A percentile compares a stretch with the other conserved stretches of the same genome.
Evolutionary conservation across 2,113 vertebrate species (phyloP).

Genomic region (Triplophysa tibetana): DNA sequence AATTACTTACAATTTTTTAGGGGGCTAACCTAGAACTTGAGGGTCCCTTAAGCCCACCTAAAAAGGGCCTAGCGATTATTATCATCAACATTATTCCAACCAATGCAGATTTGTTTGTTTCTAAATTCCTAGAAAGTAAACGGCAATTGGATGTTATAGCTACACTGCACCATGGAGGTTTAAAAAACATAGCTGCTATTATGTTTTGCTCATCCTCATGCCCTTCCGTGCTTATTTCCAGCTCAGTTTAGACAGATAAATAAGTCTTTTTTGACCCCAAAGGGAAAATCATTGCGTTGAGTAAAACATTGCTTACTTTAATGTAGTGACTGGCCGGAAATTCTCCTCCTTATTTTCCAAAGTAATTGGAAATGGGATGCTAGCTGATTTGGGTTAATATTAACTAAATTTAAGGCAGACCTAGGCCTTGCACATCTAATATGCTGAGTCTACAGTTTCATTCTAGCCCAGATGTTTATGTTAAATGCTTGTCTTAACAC

Average conservation of each 20-base stretch:
- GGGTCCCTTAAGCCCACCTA: too few relatives aligned
- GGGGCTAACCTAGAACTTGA: too few relatives aligned
- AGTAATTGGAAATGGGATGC: constrained; percentile 32
- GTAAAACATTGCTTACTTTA: constrained; percentile 16
- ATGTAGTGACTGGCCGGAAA: background rate
- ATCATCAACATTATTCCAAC: too few relatives aligned
- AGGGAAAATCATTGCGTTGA: background rate
- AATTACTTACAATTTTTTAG: too few relatives aligned
- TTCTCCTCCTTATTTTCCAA: constrained; percentile 7
- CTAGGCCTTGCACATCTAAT: background rate
- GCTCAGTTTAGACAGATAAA: constrained; percentile 2
- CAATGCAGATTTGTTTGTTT: too few relatives aligned
- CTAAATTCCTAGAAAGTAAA: too few relatives aligned
- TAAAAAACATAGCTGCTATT: background rate
- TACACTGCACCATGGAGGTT: background rate
- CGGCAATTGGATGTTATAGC: too few relatives aligned
- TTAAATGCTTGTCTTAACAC: constrained; percentile 30
- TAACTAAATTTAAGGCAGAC: constrained; percentile 1
- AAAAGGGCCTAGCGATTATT: too few relatives aligned
- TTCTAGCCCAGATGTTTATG: constrained; percentile 20
- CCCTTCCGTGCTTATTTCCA: background rate
- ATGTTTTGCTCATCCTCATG: background rate
- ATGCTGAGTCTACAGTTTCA: constrained; percentile 15
- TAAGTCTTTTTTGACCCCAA: background rate
- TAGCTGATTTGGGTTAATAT: constrained; percentile 2